Evolutionary conservation across 2,113 vertebrate genomes (phyloP), one percentile per base, ranked within the genome.

Genomic region (Argyrosomus japonicus): DNA sequence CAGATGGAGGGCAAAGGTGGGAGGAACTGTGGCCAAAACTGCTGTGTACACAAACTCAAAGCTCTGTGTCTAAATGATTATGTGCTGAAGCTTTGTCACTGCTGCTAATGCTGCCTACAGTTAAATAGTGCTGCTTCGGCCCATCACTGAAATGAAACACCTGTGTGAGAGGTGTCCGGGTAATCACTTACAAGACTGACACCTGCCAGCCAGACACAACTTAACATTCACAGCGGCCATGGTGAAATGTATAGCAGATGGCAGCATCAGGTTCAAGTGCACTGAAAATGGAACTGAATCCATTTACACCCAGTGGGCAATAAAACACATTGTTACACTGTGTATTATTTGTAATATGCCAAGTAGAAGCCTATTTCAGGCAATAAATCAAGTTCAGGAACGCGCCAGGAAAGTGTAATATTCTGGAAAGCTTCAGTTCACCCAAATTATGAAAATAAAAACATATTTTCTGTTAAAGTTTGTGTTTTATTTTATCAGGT

Each of bases 31-130:
- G 29, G 25, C n/a, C 72, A 54, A 72, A 69, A 69, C 75, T 77
- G 60, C 60, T 72, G 74, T 60, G 61, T 56, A 53, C 72, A 82
- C 36, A 76, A 69, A 63, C 54, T 68, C 56, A 25, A 29, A 81
- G 25, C 13, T 50, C 45, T 74, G 58, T n/a, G 58, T 53, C 21
- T 36, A 12, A 68, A 64, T 40, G 58, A 72, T 65, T 58, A 57
- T 27, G 11, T 1, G 18, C 36, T 53, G 10, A n/a, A 47, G 58
- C 67, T 17, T 58, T 21, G 27, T 45, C 8, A 32, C 5, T 43
- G 40, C 29, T 40, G 61, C 69, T 25, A 15, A 67, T 29, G 15
- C 18, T 23, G 45, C 45, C 43, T 9, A 54, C 60, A 32, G 40
- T 56, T 65, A 60, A 68, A 75, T 40, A 40, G 36, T 40, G 36